phyloP scores from a whole-genome alignment of 2,113 vertebrate genomes.

The Camelus bactrianus region DNA sequence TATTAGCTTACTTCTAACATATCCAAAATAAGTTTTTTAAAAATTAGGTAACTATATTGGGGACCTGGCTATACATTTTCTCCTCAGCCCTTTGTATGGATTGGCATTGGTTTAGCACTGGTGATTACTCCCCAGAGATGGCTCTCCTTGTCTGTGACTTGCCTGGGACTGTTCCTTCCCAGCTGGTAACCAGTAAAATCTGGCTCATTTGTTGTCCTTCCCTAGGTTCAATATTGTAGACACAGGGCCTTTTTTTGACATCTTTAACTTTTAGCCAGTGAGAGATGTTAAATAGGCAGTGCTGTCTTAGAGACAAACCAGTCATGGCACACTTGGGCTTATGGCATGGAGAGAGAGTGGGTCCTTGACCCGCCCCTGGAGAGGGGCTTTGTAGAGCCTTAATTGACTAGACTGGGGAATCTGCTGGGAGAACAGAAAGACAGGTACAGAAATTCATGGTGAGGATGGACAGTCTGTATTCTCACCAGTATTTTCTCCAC shows the following conservation, averaged over 20 bases:
- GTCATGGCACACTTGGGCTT: not conserved
- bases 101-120: not conserved
- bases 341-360: not conserved
- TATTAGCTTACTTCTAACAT: conserved; percentile 7
- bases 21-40: not conserved
- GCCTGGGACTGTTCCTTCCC: not conserved
- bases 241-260: not conserved
- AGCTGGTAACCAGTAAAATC: not conserved
- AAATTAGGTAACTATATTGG: not conserved
- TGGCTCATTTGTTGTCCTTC: not conserved
- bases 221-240: not conserved
- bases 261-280: not conserved
- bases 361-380: not conserved
- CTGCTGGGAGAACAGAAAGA: not conserved
- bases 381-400: not conserved
- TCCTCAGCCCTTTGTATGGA: not conserved
- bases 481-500: not conserved
- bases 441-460: not conserved
- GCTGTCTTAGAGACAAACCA: not conserved
- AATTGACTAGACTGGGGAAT: not conserved
- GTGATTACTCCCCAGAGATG: not conserved
- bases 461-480: not conserved
- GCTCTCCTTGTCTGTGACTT: not conserved
- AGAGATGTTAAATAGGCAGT: not conserved
- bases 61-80: not conserved